phyloP scores from a whole-genome alignment of 2,113 vertebrate genomes.

The Pseudonaja textilis region DNA sequence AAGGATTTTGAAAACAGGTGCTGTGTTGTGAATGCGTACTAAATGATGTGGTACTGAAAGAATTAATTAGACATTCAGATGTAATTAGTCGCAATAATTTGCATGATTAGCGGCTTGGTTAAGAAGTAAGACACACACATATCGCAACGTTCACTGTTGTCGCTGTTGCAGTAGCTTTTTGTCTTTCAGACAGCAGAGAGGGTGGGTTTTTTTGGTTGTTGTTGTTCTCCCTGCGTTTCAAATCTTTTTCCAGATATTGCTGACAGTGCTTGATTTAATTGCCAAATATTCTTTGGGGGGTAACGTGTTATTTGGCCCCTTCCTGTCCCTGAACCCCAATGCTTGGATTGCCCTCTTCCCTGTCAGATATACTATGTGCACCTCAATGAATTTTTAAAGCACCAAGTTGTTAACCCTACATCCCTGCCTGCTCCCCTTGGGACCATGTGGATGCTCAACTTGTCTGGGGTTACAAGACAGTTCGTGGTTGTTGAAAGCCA shows the following conservation, averaged over 20 bases:
- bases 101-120: conserved; percentile 99
- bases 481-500: conserved; percentile 46
- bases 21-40: conserved; percentile 94
- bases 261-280: conserved; percentile 87
- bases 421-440: conserved; percentile 64
- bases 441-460: conserved; percentile 56
- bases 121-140: conserved; percentile 93
- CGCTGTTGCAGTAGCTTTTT: conserved; percentile 69
- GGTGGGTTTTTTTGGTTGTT: neutral
- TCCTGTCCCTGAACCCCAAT: conserved; percentile 20
- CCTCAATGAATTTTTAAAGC: conserved; percentile 76
- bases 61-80: conserved; percentile 99
- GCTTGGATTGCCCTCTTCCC: conserved; percentile 54
- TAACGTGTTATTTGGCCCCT: conserved; percentile 10
- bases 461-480: conserved; percentile 67
- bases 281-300: conserved; percentile 76
- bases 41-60: conserved; percentile 99
- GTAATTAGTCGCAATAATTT: conserved; percentile 99
- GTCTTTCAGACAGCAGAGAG: conserved; percentile 70
- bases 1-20: conserved; percentile 97
- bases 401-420: conserved; percentile 72
- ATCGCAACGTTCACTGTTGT: conserved; percentile 81
- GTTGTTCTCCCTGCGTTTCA: conserved; percentile 69
- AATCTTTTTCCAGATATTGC: conserved; percentile 86
- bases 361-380: conserved; percentile 60